Conservation (phyloP, 2,113 vertebrate species). For the Ciconia boyciana region DNA sequence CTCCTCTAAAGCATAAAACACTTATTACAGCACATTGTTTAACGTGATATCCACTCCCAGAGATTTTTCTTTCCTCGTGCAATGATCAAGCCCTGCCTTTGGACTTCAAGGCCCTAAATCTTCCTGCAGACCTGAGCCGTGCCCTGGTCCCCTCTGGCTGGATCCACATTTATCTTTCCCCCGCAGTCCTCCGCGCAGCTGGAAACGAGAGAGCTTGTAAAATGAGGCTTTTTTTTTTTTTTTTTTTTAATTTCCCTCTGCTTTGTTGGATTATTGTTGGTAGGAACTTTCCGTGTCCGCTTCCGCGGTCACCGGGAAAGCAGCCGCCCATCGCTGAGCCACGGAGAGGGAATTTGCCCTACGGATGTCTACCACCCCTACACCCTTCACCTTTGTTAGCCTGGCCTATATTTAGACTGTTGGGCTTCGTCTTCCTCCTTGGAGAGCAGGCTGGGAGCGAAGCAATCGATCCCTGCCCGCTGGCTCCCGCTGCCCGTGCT, state of each 20-base stretch:
- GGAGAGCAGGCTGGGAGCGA: rapidly evolving
- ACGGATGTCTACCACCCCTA: rapidly evolving
- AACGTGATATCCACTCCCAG: not conserved
- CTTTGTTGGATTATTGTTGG: not conserved
- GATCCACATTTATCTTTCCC: not conserved
- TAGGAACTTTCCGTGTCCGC: not conserved
- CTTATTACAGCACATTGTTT: conserved; percentile 55
- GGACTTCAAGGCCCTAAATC: not conserved
- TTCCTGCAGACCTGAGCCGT: not conserved
- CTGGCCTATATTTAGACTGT: not conserved
- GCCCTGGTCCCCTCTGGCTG: not conserved
- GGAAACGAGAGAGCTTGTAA: not conserved
- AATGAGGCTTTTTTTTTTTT: not conserved
- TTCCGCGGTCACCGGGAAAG: not conserved
- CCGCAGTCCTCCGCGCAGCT: not conserved
- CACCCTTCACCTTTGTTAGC: not conserved
- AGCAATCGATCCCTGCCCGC: not conserved
- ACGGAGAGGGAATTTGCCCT: not conserved
- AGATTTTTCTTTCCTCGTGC: not conserved
- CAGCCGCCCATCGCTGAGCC: not conserved
- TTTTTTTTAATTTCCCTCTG: not conserved
- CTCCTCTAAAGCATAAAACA: conserved; percentile 60
- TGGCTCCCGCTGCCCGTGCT: not conserved
- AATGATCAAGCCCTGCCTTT: not conserved
- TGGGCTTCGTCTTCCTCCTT: not conserved